Percentiles rank a stretch among this genome's conserved stretches.
phyloP scores from a whole-genome alignment of 2,797 vertebrate species.

The Hydrolagus colliei region DNA sequence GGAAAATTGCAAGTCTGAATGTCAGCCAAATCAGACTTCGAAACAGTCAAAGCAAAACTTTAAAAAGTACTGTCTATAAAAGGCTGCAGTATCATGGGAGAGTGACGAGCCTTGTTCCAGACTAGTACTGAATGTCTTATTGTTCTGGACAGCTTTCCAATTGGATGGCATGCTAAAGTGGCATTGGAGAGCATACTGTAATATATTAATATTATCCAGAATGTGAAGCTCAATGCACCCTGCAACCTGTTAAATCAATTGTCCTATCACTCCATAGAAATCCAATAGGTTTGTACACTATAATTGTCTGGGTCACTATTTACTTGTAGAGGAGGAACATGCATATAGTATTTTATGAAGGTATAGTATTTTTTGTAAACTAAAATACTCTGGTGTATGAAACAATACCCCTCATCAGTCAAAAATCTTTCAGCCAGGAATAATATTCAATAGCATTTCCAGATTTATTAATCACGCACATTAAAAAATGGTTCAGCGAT shows the following conservation, averaged over 20 bases:
- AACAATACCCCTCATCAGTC: neutral
- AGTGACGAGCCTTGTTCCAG: neutral
- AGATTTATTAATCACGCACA: constrained; percentile 10
- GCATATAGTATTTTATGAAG: neutral
- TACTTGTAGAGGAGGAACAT: neutral
- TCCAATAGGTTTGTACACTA: too few relatives aligned
- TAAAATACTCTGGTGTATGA: constrained; percentile 3
- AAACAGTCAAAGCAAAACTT: neutral
- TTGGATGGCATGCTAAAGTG: neutral
- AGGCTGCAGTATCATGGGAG: neutral
- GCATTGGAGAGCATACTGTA: too few relatives aligned
- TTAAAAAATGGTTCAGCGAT: neutral
- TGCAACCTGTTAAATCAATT: neutral
- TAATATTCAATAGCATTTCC: neutral
- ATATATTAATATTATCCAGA: too few relatives aligned
- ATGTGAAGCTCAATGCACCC: neutral
- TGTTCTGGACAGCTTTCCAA: neutral
- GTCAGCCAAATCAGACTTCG: neutral
- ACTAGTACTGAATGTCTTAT: neutral
- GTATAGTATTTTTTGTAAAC: too few relatives aligned
- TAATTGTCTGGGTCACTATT: too few relatives aligned
- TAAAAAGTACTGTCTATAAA: neutral
- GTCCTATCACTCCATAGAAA: neutral
- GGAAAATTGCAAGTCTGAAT: neutral
- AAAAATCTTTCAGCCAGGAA: constrained; percentile 12